These are phyloP conservation scores for Drosophila jambulina DNA, from an alignment of 1,140 invertebrate species.

Conservation along the genomic window DNA sequence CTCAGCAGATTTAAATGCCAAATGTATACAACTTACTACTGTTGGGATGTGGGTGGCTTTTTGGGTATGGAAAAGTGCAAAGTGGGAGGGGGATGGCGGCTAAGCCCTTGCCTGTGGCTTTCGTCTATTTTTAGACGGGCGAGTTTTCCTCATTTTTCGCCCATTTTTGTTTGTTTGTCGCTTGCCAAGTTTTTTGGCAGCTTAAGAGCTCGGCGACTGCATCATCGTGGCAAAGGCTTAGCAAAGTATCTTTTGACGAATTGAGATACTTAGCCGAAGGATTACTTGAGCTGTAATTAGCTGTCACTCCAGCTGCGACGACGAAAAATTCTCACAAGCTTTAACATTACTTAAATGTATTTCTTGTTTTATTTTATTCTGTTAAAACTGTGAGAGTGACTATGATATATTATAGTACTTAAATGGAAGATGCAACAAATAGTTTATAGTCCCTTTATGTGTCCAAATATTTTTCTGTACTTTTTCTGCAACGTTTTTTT, in stretches of 20 bases:
- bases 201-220: conserved; percentile 53
- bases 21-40: conserved; percentile 50
- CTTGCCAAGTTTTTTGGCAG: conserved; percentile 63
- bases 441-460: too few species aligned
- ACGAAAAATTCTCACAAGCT: conserved; percentile 4
- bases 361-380: not conserved
- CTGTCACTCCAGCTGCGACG: conserved; percentile 28
- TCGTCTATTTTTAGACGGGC: conserved; percentile 46
- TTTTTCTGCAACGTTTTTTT: too few species aligned
- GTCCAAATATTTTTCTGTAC: too few species aligned
- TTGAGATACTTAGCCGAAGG: conserved; percentile 54
- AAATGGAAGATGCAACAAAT: too few species aligned
- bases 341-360: not conserved
- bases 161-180: conserved; percentile 45
- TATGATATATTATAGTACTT: not conserved
- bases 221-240: conserved; percentile 57
- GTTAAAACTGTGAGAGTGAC: not conserved
- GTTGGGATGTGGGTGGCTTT: not conserved
- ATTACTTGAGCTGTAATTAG: conserved; percentile 69
- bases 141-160: conserved; percentile 18
- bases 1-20: conserved; percentile 48
- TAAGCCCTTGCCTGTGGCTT: conserved; percentile 34
- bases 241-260: conserved; percentile 67
- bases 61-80: not conserved
- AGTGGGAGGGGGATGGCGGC: not conserved